phyloP scores from a whole-genome alignment of 2,888 invertebrate species.

The Mylabris sibirica region DNA sequence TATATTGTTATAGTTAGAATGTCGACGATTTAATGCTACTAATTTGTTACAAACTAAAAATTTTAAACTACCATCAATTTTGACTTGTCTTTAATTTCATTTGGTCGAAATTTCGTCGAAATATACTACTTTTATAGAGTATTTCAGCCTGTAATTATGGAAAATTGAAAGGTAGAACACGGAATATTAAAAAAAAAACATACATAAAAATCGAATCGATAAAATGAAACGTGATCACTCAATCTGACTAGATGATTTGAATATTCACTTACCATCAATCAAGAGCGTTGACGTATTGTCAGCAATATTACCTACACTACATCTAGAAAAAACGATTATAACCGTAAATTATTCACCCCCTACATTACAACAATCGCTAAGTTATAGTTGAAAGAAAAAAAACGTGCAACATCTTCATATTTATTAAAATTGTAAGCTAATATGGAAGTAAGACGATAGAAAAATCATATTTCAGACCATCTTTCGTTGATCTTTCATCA shows the following conservation, averaged over 20 bases:
- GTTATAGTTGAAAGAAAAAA: conserved; percentile 13
- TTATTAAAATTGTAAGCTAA: conserved; percentile 26
- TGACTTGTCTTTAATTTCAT: conserved; percentile 5
- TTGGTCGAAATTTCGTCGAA: too few species aligned
- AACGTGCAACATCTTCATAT: conserved; percentile 19
- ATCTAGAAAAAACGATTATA: conserved; percentile 9
- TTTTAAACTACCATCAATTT: conserved; percentile 34
- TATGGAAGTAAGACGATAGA: background rate
- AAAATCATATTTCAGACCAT: background rate
- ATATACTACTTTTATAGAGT: too few species aligned
- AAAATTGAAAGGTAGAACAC: background rate
- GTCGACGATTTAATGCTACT: background rate
- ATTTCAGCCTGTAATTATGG: background rate
- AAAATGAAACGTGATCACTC: conserved; percentile 40
- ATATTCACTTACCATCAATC: conserved; percentile 48
- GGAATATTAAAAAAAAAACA: background rate
- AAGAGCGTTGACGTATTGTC: conserved; percentile 32
- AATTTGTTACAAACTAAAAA: conserved; percentile 29
- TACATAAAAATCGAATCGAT: conserved; percentile 12
- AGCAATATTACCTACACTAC: conserved; percentile 19
- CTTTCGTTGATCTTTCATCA: background rate
- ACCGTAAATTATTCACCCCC: conserved; percentile 29
- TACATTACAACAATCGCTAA: conserved; percentile 18
- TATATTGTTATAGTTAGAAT: conserved; percentile 19
- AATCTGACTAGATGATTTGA: conserved; percentile 43